These are phyloP conservation scores for Clytia hemisphaerica DNA, from an alignment of 30 jellyfish, hydroid and myxozoan genomes.

Conservation along the genomic window DNA sequence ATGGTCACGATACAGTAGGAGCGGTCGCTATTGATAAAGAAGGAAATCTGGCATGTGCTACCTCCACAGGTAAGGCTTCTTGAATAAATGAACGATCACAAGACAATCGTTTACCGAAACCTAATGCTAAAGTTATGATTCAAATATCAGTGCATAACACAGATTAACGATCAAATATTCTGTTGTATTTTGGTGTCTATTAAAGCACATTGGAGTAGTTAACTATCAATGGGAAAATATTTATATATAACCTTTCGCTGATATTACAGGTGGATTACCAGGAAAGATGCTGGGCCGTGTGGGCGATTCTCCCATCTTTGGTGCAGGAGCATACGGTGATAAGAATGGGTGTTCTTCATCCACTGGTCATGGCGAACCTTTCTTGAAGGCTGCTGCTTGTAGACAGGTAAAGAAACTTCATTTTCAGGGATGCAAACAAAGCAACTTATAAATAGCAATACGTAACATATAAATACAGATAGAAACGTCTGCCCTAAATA, in stretches of 20 bases:
- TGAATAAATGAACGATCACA: no score
- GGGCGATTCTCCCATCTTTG: slow-evolving; percentile 82
- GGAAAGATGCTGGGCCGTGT: slow-evolving; percentile 90
- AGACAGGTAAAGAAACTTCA: slow-evolving; percentile 63
- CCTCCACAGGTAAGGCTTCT: slow-evolving; percentile 88
- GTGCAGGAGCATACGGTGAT: slow-evolving; percentile 94
- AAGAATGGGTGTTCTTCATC: slow-evolving; percentile 79
- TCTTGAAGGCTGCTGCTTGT: slow-evolving; percentile 58
- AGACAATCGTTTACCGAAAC: neutral
- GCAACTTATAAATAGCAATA: no score
- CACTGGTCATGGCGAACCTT: slow-evolving; percentile 96
- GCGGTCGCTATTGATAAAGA: slow-evolving; percentile 84
- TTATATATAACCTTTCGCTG: no score
- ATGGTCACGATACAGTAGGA: slow-evolving; percentile 96
- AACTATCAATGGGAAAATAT: neutral
- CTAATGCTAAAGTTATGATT: neutral
- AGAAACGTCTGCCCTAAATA: no score
- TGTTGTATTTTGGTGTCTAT: no score
- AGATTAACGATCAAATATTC: no score
- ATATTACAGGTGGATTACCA: slow-evolving; percentile 92
- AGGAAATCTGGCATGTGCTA: slow-evolving; percentile 94
- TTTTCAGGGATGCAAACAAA: no score
- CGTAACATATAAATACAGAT: no score
- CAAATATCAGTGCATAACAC: neutral
- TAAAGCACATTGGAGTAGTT: no score